A percentile compares a stretch with the other conserved stretches of the same genome.
Conservation (phyloP, 2,797 vertebrate species). For the Microctenopoma stevenorrisi region DNA sequence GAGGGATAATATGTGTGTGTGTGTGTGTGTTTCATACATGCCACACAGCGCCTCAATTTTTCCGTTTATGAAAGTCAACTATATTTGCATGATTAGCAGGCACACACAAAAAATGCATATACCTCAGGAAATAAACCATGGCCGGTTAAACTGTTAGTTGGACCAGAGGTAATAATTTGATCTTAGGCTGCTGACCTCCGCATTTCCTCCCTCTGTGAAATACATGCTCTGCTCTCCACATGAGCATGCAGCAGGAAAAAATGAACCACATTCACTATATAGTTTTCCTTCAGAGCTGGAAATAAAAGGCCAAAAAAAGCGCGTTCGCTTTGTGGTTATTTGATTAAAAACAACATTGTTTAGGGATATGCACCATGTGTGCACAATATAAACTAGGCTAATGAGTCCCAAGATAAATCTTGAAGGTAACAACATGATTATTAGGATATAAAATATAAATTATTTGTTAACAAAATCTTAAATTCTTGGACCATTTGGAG, state of each 20-base stretch:
- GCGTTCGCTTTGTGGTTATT: background rate
- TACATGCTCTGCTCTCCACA: background rate
- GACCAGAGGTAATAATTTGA: slow-evolving; percentile 8
- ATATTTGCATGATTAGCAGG: slow-evolving; percentile 15
- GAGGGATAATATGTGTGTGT: slow-evolving; percentile 12
- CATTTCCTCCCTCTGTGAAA: slow-evolving; percentile 8
- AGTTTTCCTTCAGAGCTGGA: background rate
- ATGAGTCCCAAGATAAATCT: background rate
- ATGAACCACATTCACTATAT: background rate
- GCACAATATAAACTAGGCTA: background rate
- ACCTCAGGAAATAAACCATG: slow-evolving; percentile 27
- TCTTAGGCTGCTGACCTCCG: background rate
- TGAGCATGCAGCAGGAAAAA: background rate
- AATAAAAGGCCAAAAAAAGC: too few relatives aligned
- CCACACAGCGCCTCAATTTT: slow-evolving; percentile 9
- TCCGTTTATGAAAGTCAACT: slow-evolving; percentile 17
- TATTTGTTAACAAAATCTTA: background rate
- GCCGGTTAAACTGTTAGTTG: slow-evolving; percentile 9
- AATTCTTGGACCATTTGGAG: background rate
- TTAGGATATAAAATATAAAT: background rate
- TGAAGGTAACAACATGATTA: background rate
- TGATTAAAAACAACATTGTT: background rate
- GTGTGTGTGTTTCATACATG: background rate
- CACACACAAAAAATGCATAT: slow-evolving; percentile 8
- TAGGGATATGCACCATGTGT: background rate